phyloP scores from a whole-genome alignment of 2,797 vertebrate genomes.

The Lindbergichthys nudifrons region DNA sequence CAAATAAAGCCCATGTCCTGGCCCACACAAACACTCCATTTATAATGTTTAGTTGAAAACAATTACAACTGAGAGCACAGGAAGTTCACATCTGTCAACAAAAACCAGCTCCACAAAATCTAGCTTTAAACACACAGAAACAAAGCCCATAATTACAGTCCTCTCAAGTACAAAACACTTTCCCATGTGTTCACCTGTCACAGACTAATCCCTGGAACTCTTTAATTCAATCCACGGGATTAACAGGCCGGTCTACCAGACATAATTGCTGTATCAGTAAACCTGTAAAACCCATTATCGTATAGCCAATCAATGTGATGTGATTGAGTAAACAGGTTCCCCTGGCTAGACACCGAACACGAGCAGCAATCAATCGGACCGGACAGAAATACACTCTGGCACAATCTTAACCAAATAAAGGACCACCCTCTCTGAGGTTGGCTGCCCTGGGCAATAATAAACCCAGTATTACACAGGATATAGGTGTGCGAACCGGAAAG shows the following conservation, averaged over 20 bases:
- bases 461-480: conserved; percentile 71
- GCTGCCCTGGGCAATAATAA: conserved; percentile 61
- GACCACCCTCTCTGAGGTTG: conserved; percentile 50
- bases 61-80: conserved; percentile 12
- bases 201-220: conserved; percentile 62
- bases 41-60: background rate
- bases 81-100: conserved; percentile 9
- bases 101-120: conserved; percentile 1
- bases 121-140: conserved; percentile 4
- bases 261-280: conserved; percentile 34
- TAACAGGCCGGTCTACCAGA: conserved; percentile 36
- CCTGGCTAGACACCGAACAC: background rate
- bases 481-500: conserved; percentile 58
- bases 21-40: background rate
- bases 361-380: conserved; percentile 49
- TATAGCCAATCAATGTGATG: conserved; percentile 23
- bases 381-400: conserved; percentile 55
- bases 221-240: conserved; percentile 71
- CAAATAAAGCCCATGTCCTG: conserved; percentile 5
- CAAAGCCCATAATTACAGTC: background rate
- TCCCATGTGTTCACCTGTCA: conserved; percentile 36
- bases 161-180: conserved; percentile 11
- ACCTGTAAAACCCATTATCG: conserved; percentile 47
- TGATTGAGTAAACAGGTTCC: conserved; percentile 31
- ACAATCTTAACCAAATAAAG: conserved; percentile 60